These are phyloP conservation scores for Thyatira batis DNA, from an alignment of 2,888 invertebrate genomes.

Conservation along the genomic window DNA sequence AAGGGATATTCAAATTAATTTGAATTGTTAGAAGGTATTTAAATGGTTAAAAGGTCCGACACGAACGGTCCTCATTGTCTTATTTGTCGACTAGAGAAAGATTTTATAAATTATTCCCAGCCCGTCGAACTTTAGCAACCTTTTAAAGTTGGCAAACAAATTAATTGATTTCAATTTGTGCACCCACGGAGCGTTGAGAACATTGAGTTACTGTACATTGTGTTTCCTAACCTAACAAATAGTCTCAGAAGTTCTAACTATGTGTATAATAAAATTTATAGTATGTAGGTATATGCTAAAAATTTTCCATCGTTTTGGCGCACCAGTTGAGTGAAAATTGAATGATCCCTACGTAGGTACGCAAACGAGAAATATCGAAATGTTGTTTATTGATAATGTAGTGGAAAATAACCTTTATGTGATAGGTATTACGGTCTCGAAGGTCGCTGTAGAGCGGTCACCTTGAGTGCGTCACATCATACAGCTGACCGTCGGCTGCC, in stretches of 20 bases:
- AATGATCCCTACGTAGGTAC: background rate
- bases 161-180: background rate
- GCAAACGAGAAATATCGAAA: background rate
- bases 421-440: background rate
- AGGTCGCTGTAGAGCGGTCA: conserved; percentile 18
- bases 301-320: background rate
- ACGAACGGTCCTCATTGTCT: background rate
- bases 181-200: background rate
- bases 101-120: background rate
- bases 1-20: background rate
- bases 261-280: too few species aligned
- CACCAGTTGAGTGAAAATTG: background rate
- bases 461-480: conserved; percentile 16
- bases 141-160: background rate
- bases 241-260: too few species aligned
- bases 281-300: too few species aligned
- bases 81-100: background rate
- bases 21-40: background rate
- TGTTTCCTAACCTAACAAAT: too few species aligned
- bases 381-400: background rate
- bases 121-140: background rate
- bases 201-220: too few species aligned
- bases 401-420: background rate
- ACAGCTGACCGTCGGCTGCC: background rate
- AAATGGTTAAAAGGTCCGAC: background rate